A percentile compares a stretch with the other conserved stretches of the same genome.
Evolutionary conservation across 2,888 invertebrate genomes (phyloP).

Genomic region (Ophion slaviceki): DNA sequence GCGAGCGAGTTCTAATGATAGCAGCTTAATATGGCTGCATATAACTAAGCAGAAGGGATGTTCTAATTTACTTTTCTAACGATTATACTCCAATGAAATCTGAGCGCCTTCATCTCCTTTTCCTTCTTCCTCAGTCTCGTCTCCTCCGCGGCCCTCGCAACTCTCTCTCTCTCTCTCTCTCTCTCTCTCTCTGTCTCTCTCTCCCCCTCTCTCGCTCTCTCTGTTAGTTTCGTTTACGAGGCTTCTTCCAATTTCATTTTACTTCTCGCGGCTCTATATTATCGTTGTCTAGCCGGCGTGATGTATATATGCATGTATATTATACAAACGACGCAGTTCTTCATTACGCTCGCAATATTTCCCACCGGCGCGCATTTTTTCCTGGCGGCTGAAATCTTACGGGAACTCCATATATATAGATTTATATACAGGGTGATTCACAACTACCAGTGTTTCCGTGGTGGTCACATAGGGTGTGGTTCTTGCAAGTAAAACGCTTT

Average conservation of each 20-base stretch:
- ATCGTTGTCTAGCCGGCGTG: slow-evolving; percentile 32
- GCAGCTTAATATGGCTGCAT: slow-evolving; percentile 16
- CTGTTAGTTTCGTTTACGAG: slow-evolving; percentile 50
- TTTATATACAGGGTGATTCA: too few relatives aligned
- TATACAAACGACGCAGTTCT: slow-evolving; percentile 49
- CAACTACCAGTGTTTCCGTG: too few relatives aligned
- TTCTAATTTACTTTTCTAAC: slow-evolving; percentile 62
- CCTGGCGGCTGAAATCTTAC: slow-evolving; percentile 13
- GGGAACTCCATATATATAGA: background rate
- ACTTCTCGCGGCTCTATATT: slow-evolving; percentile 50
- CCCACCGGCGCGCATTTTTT: slow-evolving; percentile 27
- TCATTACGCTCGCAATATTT: slow-evolving; percentile 60
- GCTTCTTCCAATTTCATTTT: slow-evolving; percentile 61
- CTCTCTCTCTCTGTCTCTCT: slow-evolving; percentile 19
- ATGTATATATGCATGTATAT: slow-evolving; percentile 16
- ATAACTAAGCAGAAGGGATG: slow-evolving; percentile 41
- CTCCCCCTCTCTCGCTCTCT: background rate
- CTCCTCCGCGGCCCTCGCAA: too few relatives aligned
- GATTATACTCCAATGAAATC: slow-evolving; percentile 61
- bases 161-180: background rate
- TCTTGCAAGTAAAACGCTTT: too few relatives aligned
- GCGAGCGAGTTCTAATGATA: background rate
- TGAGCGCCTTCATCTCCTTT: background rate
- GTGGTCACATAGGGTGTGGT: too few relatives aligned
- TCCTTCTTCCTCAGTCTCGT: background rate